Percentiles rank a stretch among this genome's conserved stretches.
phyloP scores from a whole-genome alignment of 2,797 vertebrate species.

The Esox lucius region DNA sequence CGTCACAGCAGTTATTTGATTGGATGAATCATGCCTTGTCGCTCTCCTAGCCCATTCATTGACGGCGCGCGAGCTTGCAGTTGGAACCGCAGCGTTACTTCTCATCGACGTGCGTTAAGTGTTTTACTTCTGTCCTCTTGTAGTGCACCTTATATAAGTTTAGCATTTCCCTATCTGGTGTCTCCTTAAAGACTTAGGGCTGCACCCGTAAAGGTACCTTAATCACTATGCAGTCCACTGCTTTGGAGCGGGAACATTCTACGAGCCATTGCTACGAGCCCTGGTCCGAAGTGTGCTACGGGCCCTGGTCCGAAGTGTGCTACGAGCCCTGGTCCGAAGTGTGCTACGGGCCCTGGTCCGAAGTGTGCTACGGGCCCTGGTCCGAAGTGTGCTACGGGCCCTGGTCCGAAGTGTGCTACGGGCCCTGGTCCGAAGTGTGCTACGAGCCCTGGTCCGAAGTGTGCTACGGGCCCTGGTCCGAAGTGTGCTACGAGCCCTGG shows the following conservation, averaged over 20 bases:
- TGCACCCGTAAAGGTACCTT: neutral
- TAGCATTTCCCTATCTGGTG: slow-evolving; percentile 68
- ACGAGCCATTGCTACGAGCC: too few relatives aligned
- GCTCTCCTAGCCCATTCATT: slow-evolving; percentile 40
- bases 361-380: too few relatives aligned
- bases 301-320: neutral
- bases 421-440: too few relatives aligned
- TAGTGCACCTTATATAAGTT: slow-evolving; percentile 71
- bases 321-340: too few relatives aligned
- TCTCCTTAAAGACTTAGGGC: slow-evolving; percentile 8
- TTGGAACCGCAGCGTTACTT: slow-evolving; percentile 60
- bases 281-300: neutral
- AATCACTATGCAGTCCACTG: neutral
- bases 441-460: too few relatives aligned
- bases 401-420: too few relatives aligned
- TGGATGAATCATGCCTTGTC: slow-evolving; percentile 27
- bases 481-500: too few relatives aligned
- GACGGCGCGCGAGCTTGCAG: slow-evolving; percentile 58
- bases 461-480: too few relatives aligned
- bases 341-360: too few relatives aligned
- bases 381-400: too few relatives aligned
- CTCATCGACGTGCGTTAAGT: slow-evolving; percentile 67
- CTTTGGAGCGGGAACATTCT: neutral
- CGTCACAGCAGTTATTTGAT: neutral
- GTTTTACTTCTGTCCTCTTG: slow-evolving; percentile 53